These are phyloP conservation scores for Anolis carolinensis DNA, from an alignment of 2,113 vertebrate species.

Conservation along the genomic window DNA sequence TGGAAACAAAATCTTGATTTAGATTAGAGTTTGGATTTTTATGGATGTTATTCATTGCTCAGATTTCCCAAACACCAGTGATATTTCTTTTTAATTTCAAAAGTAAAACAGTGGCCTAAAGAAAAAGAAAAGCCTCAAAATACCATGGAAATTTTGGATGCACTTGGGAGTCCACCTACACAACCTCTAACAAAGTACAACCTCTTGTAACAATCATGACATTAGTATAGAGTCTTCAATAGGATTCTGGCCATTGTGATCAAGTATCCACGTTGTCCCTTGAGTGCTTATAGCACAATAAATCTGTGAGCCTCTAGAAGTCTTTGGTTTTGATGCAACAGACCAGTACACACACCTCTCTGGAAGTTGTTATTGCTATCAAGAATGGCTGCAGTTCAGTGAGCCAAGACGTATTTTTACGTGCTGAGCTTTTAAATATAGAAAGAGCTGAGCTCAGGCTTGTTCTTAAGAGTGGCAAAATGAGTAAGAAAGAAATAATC, in stretches of 20 bases:
- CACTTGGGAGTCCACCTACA: no score
- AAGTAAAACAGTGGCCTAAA: no score
- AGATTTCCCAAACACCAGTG: no score
- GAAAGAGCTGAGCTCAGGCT: background rate
- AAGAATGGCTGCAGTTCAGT: background rate
- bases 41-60: no score
- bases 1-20: no score
- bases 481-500: background rate
- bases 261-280: background rate
- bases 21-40: no score
- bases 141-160: no score
- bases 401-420: background rate
- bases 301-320: background rate
- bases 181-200: no score
- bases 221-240: background rate
- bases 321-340: background rate
- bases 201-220: no score
- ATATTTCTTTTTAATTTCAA: no score
- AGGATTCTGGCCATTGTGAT: background rate
- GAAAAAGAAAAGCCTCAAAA: no score
- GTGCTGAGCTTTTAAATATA: background rate
- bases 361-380: background rate
- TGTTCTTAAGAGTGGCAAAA: background rate
- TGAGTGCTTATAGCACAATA: background rate
- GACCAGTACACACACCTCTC: background rate